These are phyloP conservation scores for Chionis minor DNA, from an alignment of 2,113 vertebrate species.

Conservation along the genomic window DNA sequence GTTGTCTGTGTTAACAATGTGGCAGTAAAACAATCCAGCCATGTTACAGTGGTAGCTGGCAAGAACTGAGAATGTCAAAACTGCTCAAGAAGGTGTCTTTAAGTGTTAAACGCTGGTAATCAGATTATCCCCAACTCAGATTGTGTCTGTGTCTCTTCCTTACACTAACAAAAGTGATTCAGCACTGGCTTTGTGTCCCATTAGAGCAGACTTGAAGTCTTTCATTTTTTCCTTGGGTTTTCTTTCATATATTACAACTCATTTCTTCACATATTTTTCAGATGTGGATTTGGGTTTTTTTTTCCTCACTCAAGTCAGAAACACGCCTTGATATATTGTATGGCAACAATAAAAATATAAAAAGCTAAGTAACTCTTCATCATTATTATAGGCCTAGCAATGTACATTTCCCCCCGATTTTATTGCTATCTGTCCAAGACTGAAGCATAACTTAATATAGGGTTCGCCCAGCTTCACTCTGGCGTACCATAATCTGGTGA, in stretches of 20 bases:
- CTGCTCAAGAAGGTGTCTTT: not conserved
- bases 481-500: not conserved
- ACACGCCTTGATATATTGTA: not conserved
- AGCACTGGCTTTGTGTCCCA: not conserved
- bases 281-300: not conserved
- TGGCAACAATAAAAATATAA: not conserved
- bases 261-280: not conserved
- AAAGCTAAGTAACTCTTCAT: not conserved
- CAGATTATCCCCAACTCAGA: not conserved
- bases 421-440: not conserved
- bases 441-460: conserved; percentile 15
- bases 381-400: not conserved
- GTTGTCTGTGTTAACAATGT: not conserved
- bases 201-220: not conserved
- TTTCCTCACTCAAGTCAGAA: not conserved
- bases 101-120: not conserved
- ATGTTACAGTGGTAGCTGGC: not conserved
- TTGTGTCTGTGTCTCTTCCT: not conserved
- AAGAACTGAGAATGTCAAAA: not conserved
- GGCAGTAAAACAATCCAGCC: not conserved
- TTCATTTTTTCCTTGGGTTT: not conserved
- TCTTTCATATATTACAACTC: not conserved
- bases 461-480: not conserved
- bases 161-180: not conserved
- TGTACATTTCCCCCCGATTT: not conserved